Evolutionary conservation across 2,888 invertebrate species (phyloP), one percentile per base, ranked within the genome.

Genomic region (Brachylomia viminalis): DNA sequence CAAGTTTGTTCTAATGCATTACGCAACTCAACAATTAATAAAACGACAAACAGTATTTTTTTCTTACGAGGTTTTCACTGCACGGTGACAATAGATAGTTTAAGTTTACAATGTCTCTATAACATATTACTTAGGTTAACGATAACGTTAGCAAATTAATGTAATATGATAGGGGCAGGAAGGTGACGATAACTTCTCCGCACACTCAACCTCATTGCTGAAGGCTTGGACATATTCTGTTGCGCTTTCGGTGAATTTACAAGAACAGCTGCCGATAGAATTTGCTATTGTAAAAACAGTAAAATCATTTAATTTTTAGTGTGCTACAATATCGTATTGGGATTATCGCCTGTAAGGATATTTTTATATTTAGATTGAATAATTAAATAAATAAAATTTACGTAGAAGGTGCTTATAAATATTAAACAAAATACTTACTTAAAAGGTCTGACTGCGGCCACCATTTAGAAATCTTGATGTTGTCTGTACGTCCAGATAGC

Each of bases 361-460:
- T n/a, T n/a, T n/a, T n/a, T n/a, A n/a, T n/a, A n/a, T n/a, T n/a
- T n/a, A n/a, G n/a, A n/a, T n/a, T n/a, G n/a, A n/a, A n/a, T n/a
- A n/a, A n/a, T n/a, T n/a, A n/a, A n/a, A n/a, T n/a, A n/a, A n/a
- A n/a, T n/a, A n/a, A n/a, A n/a, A n/a, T 47, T 33, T 33, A 33
- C 17, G 11, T n/a, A 64, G 13, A 30, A 20, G 8, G 17, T 45
- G 27, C 0, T 23, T 20, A 27, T 30, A 17, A 42, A 59, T 6
- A 38, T 13, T n/a, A 17, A 49, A n/a, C 0, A 38, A 73, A 27
- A 54, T 23, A 52, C 15, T 61, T 64, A 79, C 79, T 79, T 27
- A 79, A n/a, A 0, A 79, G 13, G 11, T 80, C 80, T 1, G 79
- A 61, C 20, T 79, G 79, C 7, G 79, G 79, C 79, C 80, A 79